These are phyloP conservation scores for Stegana nigrithorax DNA, from an alignment of 2,888 invertebrate genomes.

Conservation along the genomic window DNA sequence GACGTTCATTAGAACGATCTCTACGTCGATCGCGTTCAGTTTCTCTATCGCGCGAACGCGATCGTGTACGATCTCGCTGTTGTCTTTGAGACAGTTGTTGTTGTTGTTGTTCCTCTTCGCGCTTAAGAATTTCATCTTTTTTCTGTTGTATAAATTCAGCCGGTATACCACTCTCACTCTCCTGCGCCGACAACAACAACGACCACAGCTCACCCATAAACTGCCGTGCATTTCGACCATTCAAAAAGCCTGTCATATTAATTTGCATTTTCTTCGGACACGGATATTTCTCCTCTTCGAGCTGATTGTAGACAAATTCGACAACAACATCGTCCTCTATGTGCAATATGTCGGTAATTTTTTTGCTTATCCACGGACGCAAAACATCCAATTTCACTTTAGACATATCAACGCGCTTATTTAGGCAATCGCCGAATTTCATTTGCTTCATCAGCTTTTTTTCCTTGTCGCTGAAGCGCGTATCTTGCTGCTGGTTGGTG, in stretches of 20 bases:
- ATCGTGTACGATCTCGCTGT: constrained; percentile 62
- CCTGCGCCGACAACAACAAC: constrained; percentile 92
- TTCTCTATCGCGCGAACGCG: constrained; percentile 64
- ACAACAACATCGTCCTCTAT: constrained; percentile 99
- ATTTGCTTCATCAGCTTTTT: constrained; percentile 98
- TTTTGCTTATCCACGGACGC: constrained; percentile 98
- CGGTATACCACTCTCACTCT: constrained; percentile 95
- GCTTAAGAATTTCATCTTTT: constrained; percentile 94
- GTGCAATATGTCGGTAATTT: constrained; percentile 94
- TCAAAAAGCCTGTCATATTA: constrained; percentile 98
- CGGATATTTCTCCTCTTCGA: constrained; percentile 93
- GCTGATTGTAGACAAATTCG: constrained; percentile 98
- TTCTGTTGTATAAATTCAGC: constrained; percentile 94
- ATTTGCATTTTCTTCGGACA: constrained; percentile 99
- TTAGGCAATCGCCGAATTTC: constrained; percentile 95
- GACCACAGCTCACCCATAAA: constrained; percentile 99
- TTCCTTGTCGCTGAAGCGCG: constrained; percentile 99
- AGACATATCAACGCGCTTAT: constrained; percentile 97
- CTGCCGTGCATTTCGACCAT: constrained; percentile 95
- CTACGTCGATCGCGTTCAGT: constrained; percentile 46
- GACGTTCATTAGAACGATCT: constrained; percentile 38
- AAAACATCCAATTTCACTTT: constrained; percentile 98
- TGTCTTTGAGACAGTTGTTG: constrained; percentile 40
- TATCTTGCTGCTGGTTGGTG: constrained; percentile 98
- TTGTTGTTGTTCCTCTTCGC: constrained; percentile 69